A percentile compares a stretch with the other conserved stretches of the same genome.
Evolutionary conservation across 1,140 invertebrate genomes (phyloP).

Genomic region (Ptiloglossa arizonensis): DNA sequence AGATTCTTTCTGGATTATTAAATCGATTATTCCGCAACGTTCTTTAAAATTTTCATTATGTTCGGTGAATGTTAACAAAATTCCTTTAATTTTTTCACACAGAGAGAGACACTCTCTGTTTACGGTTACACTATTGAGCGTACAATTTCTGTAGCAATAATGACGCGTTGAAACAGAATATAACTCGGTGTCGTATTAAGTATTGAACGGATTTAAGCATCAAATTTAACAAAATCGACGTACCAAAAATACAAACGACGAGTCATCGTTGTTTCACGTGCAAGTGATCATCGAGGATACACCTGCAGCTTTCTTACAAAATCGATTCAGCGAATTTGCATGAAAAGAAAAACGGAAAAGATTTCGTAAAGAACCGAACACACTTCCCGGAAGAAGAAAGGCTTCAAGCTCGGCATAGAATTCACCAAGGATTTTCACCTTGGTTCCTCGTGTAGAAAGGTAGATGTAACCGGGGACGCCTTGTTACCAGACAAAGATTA

Average conservation of each 20-base stretch:
- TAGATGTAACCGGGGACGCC: slow-evolving; percentile 16
- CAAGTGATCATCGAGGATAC: background rate
- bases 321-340: background rate
- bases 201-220: too few relatives aligned
- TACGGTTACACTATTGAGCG: too few relatives aligned
- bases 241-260: background rate
- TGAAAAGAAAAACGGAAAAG: background rate
- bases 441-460: slow-evolving; percentile 56
- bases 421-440: slow-evolving; percentile 55
- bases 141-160: too few relatives aligned
- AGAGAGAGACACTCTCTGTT: too few relatives aligned
- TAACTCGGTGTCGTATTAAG: too few relatives aligned
- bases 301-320: background rate
- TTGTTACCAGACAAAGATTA: slow-evolving; percentile 58
- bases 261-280: background rate
- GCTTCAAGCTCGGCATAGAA: background rate
- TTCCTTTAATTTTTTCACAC: too few relatives aligned
- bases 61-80: too few relatives aligned
- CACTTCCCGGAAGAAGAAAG: slow-evolving; percentile 52
- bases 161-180: too few relatives aligned
- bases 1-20: too few relatives aligned
- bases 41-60: too few relatives aligned
- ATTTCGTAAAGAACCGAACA: slow-evolving; percentile 26
- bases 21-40: too few relatives aligned
- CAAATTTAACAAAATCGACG: too few relatives aligned